Base-by-base conservation (phyloP, 2,888 invertebrate species). In the Phanerotoma sp. region DNA sequence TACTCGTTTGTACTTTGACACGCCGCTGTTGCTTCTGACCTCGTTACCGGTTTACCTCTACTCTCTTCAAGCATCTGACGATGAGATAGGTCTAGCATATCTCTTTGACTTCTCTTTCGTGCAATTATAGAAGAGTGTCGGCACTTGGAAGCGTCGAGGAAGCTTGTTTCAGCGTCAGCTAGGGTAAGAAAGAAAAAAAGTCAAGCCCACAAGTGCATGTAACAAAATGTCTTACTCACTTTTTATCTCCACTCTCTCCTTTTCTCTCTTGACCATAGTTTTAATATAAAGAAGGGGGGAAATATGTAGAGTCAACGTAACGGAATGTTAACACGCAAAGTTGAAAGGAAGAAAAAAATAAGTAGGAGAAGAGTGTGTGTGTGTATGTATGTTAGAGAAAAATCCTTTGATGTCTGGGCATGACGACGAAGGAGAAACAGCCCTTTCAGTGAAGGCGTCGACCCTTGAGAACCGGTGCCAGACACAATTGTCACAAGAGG, bases 401-500 rank as follows among this genome's bases (percentile, higher is more conserved):
- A 44, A 54, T 48, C 28, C 49, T 54, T 54, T 54, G 49, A 54
- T 49, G 54, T 54, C 48, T 54, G 30, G 37, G 41, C 20, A 52
- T 25, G 35, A 35, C 50, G 42, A 33, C 33, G 48, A 35, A 49
- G 57, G 51, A 45, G 56, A 58, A 60, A 58, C 66, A 64, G 65
- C 66, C 67, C 66, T 72, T 60, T 72, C 70, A 69, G 65, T 52
- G 58, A 60, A 71, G 70, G 71, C 71, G 71, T 71, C 72, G 71
- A 72, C 73, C 70, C 71, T 69, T 65, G 65, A 67, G 56, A 55
- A 56, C 66, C 62, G 64, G 58, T 70, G 70, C 69, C 69, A 73
- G 70, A 71, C 72, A 67, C 72, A 69, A 73, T 73, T 73, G 72
- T 72, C 72, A 68, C 68, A 62, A 69, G 66, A 62, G 64, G 25